Evolutionary conservation across 1,140 invertebrate genomes (phyloP).

Genomic region (Saxidomus purpurata): DNA sequence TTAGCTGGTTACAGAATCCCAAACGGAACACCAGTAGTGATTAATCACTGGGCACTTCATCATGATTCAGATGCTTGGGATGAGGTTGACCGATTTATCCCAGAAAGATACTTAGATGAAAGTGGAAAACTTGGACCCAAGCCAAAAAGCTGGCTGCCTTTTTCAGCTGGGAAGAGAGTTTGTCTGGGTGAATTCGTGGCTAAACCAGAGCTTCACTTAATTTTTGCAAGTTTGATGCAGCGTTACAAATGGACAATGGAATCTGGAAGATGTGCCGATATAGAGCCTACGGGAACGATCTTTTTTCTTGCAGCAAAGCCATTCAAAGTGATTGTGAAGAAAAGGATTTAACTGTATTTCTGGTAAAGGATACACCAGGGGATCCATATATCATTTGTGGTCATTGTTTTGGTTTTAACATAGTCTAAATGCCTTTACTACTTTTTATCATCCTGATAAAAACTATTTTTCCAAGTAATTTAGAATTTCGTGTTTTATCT

Average conservation of each 20-base stretch:
- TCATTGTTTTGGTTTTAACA: too few relatives aligned
- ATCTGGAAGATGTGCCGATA: not conserved
- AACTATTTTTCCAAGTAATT: too few relatives aligned
- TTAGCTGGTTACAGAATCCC: slow-evolving; percentile 88
- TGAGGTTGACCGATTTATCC: slow-evolving; percentile 92
- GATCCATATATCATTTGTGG: too few relatives aligned
- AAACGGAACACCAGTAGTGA: slow-evolving; percentile 93
- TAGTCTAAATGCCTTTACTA: too few relatives aligned
- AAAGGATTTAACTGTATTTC: not conserved
- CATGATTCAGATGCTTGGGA: slow-evolving; percentile 91
- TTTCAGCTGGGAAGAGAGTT: slow-evolving; percentile 65
- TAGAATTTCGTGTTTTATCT: too few relatives aligned
- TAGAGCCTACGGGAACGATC: not conserved
- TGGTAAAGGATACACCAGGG: too few relatives aligned
- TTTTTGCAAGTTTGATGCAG: slow-evolving; percentile 75
- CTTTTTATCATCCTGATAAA: too few relatives aligned
- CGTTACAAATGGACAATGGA: not conserved
- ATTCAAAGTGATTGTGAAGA: slow-evolving; percentile 15
- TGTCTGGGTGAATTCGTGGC: slow-evolving; percentile 70
- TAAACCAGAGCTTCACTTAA: slow-evolving; percentile 63
- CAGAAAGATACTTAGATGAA: slow-evolving; percentile 88
- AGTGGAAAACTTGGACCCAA: slow-evolving; percentile 72
- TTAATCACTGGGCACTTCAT: slow-evolving; percentile 93
- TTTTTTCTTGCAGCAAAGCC: not conserved
- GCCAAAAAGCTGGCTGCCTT: slow-evolving; percentile 68